Base-by-base conservation (phyloP, 2,888 invertebrate species). In the Apotomis betuletana region DNA sequence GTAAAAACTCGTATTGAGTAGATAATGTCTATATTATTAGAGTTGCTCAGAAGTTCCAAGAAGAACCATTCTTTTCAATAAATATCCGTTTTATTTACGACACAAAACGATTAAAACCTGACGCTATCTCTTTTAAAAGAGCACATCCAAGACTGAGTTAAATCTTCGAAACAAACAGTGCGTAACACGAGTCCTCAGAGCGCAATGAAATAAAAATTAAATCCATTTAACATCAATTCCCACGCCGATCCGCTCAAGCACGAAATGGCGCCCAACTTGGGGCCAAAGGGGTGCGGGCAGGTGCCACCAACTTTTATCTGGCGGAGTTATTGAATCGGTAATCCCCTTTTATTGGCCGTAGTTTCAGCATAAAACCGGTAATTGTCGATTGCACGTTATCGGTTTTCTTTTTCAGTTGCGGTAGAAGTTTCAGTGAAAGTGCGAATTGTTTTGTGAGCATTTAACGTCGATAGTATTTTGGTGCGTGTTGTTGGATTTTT, bases 281-380 rank as follows among this genome's bases (percentile, higher is more conserved):
- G 44, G 59, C 65, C 41, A 52, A 70, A 67, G 75, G 77, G 76
- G 75, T 76, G 74, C 74, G 51, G 79, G 80, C 85, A 85, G 84
- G 84, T 85, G 83, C 79, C 57, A 77, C 76, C 78, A 83, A 85
- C 80, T 87, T 85, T 83, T 86, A 85, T 87, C 87, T 81, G 87
- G 82, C 85, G 83, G 81, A 85, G 83, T 87, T 89, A 88, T 89
- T 86, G 88, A 87, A 89, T 85, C 85, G 83, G 78, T 88, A 88
- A 89, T 85, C 85, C 87, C 79, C 81, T 84, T 88, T 89, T 89
- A 89, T 89, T 88, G 85, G 85, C 85, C 61, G 61, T 84, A 72
- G 67, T 81, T 81, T 77, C 81, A 81, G 79, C 80, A 82, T 81
- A 83, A 85, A 84, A 81, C 77, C 82, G 77, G 80, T 79, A 79